Evolutionary conservation across 2,113 vertebrate genomes (phyloP).

Genomic region (Mormoops blainvillei): DNA sequence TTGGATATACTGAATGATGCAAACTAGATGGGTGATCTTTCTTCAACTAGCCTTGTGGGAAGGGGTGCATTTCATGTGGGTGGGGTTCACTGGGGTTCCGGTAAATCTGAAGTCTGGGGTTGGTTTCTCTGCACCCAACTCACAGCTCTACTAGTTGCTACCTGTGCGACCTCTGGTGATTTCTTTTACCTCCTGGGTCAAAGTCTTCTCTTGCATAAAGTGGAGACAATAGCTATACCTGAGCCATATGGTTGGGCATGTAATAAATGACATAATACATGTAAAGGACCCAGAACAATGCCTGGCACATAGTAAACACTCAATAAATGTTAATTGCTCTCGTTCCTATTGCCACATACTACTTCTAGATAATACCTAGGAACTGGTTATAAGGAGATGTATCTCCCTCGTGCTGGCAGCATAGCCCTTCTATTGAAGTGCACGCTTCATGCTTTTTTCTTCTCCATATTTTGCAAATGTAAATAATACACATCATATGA

Average conservation of each 20-base stretch:
- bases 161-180: neutral
- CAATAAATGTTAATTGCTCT: neutral
- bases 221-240: neutral
- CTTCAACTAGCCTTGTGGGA: neutral
- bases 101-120: neutral
- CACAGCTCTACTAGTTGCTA: neutral
- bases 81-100: neutral
- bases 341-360: neutral
- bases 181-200: neutral
- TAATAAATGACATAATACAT: neutral
- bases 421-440: neutral
- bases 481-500: neutral
- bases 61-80: neutral
- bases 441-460: neutral
- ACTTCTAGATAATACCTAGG: neutral
- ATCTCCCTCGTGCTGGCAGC: neutral
- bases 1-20: neutral
- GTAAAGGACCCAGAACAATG: neutral
- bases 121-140: neutral
- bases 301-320: neutral
- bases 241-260: neutral
- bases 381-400: neutral
- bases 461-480: neutral
- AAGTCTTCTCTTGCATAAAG: neutral
- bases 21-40: neutral